phyloP scores from a whole-genome alignment of 2,888 invertebrate species.

The Acanthosepion lycidas region DNA sequence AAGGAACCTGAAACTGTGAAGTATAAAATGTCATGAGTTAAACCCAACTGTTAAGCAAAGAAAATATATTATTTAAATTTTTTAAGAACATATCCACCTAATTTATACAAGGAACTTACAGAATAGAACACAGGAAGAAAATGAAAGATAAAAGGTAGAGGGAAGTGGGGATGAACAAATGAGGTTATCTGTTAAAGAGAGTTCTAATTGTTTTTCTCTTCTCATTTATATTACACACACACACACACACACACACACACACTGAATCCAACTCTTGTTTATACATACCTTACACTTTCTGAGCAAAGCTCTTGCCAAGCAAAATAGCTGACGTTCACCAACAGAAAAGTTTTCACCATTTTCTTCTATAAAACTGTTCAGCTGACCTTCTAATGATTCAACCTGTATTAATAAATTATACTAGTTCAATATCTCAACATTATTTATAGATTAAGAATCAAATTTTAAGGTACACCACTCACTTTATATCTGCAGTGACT shows the following conservation, averaged over 20 bases:
- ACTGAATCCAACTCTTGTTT: neutral
- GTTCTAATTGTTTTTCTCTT: too few relatives aligned
- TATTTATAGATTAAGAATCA: neutral
- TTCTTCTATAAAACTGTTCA: slow-evolving; percentile 77
- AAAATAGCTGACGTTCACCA: slow-evolving; percentile 80
- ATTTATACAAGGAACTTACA: too few relatives aligned
- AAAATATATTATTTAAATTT: too few relatives aligned
- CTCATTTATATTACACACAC: too few relatives aligned
- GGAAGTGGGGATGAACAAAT: too few relatives aligned
- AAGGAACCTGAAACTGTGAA: too few relatives aligned
- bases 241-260: slow-evolving; percentile 49
- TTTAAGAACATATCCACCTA: too few relatives aligned
- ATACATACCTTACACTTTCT: slow-evolving; percentile 76
- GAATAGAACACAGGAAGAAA: too few relatives aligned
- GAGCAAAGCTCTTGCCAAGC: slow-evolving; percentile 80
- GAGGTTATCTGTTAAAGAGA: too few relatives aligned
- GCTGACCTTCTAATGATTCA: slow-evolving; percentile 59
- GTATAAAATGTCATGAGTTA: too few relatives aligned
- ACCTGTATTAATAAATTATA: slow-evolving; percentile 56
- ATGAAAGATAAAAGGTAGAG: too few relatives aligned
- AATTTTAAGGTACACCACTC: neutral
- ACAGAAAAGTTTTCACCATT: slow-evolving; percentile 78
- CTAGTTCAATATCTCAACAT: neutral
- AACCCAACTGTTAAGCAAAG: too few relatives aligned
- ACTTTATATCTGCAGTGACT: neutral